phyloP scores from a whole-genome alignment of 2,113 vertebrate species.

The Anhinga rufa region DNA sequence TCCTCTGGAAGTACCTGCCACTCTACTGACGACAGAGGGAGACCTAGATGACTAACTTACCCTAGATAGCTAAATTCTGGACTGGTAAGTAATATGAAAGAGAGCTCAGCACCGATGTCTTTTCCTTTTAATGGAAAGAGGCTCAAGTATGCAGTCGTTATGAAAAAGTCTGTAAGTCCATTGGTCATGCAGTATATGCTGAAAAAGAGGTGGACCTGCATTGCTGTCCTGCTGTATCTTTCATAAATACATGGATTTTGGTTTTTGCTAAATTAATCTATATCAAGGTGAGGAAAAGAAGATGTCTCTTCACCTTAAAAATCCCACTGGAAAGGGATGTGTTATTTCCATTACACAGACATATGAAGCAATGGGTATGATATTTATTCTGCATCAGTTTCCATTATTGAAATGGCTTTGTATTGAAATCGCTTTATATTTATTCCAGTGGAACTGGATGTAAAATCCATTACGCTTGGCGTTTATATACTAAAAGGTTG shows the following conservation, averaged over 20 bases:
- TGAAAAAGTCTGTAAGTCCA: not conserved
- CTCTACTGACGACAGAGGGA: slow-evolving; percentile 37
- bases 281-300: not conserved
- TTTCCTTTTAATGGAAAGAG: not conserved
- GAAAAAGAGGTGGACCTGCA: not conserved
- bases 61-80: not conserved
- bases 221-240: not conserved
- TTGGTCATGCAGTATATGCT: not conserved
- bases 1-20: slow-evolving; percentile 49
- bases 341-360: not conserved
- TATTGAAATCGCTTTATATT: not conserved
- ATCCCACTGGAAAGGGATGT: not conserved
- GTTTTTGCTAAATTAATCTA: not conserved
- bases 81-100: not conserved
- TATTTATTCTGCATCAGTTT: not conserved
- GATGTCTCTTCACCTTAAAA: not conserved
- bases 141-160: not conserved
- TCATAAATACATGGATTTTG: not conserved
- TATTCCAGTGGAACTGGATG: not conserved
- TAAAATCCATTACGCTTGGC: not conserved
- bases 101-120: not conserved
- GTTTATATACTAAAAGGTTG: not conserved
- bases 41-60: slow-evolving; percentile 54
- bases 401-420: not conserved
- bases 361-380: not conserved